These are phyloP conservation scores for Osmerus mordax DNA, from an alignment of 2,113 vertebrate species.

Conservation along the genomic window DNA sequence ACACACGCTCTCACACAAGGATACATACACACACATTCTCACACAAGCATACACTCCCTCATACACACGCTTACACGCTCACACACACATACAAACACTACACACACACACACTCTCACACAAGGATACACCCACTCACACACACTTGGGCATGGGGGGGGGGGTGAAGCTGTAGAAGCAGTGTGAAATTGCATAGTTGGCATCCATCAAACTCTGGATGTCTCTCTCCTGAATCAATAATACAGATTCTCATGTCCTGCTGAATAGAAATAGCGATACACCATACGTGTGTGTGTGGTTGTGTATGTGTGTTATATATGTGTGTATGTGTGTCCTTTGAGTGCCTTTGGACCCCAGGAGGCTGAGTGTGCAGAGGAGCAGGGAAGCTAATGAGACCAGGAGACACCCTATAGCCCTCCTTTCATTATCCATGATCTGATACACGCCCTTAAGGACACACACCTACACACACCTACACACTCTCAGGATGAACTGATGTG, in stretches of 20 bases:
- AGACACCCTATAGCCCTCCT: constrained; percentile 15
- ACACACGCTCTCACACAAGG: too few relatives aligned
- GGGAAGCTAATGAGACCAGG: constrained; percentile 21
- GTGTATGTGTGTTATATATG: constrained; percentile 3
- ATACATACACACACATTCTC: too few relatives aligned
- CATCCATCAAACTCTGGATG: constrained; percentile 1
- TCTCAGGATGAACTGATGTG: neutral
- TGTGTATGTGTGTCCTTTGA: constrained; percentile 17
- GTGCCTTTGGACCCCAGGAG: constrained; percentile 19
- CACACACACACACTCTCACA: too few relatives aligned
- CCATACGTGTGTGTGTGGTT: constrained; percentile 8
- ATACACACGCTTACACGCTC: too few relatives aligned
- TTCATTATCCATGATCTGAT: neutral
- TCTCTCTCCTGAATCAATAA: constrained; percentile 8
- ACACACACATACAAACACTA: too few relatives aligned
- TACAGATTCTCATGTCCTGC: constrained; percentile 5
- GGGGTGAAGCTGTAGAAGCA: too few relatives aligned
- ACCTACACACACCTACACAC: neutral
- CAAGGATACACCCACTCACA: too few relatives aligned
- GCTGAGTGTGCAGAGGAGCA: constrained; percentile 27
- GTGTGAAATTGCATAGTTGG: neutral
- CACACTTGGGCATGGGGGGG: too few relatives aligned
- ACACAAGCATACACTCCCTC: too few relatives aligned
- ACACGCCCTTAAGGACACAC: neutral
- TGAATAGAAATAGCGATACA: constrained; percentile 13